Base-by-base conservation (phyloP, 2,113 vertebrate species). In the Calcarius ornatus region DNA sequence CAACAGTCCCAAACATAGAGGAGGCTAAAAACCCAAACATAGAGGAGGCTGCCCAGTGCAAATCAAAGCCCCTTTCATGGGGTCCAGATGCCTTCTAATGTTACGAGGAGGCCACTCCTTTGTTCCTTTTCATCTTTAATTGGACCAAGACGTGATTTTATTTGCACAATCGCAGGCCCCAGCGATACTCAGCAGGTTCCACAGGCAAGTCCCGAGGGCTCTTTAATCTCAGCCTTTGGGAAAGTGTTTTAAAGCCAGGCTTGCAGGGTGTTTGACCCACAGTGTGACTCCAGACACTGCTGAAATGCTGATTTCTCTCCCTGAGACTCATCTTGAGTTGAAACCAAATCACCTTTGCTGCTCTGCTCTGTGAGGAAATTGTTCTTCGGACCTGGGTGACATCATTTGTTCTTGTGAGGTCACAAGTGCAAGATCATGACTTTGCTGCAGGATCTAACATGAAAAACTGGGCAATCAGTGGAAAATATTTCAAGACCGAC, bases 51-150 rank as follows among this genome's bases (percentile, higher is more conserved):
- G 53, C 53, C 30, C 53, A 33, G 71, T 6, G 82, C 68, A 15
- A 94, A 86, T 56, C 82, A 48, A 81, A 83, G 85, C 82, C n/a
- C 45, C 79, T 81, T 30, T 90, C 95, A 70, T n/a, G 81, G 76
- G 51, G 30, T 77, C 90, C 95, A 93, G 92, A 68, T 92, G 95
- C 94, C 64, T 88, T 86, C 68, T 64, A 11, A 85, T 13, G 35
- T 83, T 77, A 37, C 0, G 7, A 92, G 88, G 43, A 82, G 85
- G 75, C 82, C 31, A 1, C 68, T 93, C 48, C 56, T 75, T 75
- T 3, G 6, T 53, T 87, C 54, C 92, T 88, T 97, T 94, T 94
- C 94, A 90, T 96, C 94, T 96, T 71, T 95, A 95, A 94, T 94
- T 92, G 92, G 85, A 68, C 48, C 93, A 86, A 90, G 90, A 35